phyloP scores from a whole-genome alignment of 2,113 vertebrate species.

The Charadrius vociferus region DNA sequence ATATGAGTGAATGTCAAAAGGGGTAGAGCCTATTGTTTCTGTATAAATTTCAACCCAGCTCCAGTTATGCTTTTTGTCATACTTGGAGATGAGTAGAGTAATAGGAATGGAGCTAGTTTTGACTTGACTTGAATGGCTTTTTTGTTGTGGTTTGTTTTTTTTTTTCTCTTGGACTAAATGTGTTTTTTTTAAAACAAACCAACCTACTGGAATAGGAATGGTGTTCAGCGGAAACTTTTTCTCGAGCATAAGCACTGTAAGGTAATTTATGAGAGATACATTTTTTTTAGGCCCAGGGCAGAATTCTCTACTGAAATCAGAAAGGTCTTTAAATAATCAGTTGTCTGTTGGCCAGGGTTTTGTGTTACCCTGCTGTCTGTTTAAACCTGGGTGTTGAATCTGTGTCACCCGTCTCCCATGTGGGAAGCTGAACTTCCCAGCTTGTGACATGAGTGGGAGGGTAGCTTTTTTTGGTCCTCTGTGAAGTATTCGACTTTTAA shows the following conservation, averaged over 20 bases:
- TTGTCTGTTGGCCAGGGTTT: background rate
- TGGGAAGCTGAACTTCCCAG: background rate
- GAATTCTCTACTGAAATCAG: background rate
- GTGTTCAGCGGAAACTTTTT: background rate
- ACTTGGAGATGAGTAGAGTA: background rate
- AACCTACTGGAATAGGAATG: background rate
- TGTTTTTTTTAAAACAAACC: background rate
- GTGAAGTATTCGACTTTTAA: background rate
- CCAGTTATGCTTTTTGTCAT: background rate
- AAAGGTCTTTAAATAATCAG: background rate
- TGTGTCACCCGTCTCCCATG: background rate
- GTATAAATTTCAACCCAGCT: background rate
- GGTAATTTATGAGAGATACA: background rate
- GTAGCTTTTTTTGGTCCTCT: background rate
- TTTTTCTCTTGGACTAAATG: background rate
- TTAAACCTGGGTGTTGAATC: background rate
- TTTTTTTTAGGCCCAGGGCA: background rate
- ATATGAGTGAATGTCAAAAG: background rate
- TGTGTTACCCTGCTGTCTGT: background rate
- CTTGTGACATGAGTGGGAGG: background rate
- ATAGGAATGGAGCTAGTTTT: background rate
- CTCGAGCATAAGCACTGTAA: background rate
- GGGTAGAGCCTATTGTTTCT: background rate
- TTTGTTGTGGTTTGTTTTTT: background rate
- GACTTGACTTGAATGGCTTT: background rate